Base-by-base conservation (phyloP, 2,888 invertebrate species). In the Mythimna loreyi region DNA sequence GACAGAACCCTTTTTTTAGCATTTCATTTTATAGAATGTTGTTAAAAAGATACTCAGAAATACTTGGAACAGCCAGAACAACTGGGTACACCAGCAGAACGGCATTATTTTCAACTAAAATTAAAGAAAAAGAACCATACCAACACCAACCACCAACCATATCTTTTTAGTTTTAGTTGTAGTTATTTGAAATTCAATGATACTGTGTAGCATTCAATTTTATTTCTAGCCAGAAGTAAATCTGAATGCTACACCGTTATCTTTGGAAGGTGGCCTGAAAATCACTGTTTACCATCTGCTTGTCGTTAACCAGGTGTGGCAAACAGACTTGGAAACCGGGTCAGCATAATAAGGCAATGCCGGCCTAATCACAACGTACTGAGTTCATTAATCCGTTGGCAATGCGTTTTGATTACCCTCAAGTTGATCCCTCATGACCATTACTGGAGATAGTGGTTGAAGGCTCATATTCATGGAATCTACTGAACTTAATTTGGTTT, bases 321-420 rank as follows among this genome's bases (percentile, higher is more conserved):
- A 28, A 50, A 19, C 9, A 7, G 28, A 19, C 40, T 43, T 52
- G n/a, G 33, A 33, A 52, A 72, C 57, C 50, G 57, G 43, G 33
- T 11, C 49, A 62, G 28, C n/a, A n/a, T 71, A 45, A 72, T 70
- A 52, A 40, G 30, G 30, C 56, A 23, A 30, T 45, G 56, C 45
- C 28, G 57, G 45, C 19, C n/a, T 72, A 72, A 72, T 56, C 33
- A 66, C 49, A 45, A 50, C 33, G 40, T 40, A 69, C 50, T 57
- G 50, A 30, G 49, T 40, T 64, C 59, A 68, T 75, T 40, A 56
- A 47, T 74, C 13, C 28, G n/a, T 33, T 43, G 11, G 43, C 56
- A 21, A 57, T 71, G 50, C 45, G 56, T 71, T 71, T 50, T 57
- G 45, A 45, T 72, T 71, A 72, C 19, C 33, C 19, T 9, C 36